These are phyloP conservation scores for Tachystola acroxantha DNA, from an alignment of 2,888 invertebrate species.

Conservation along the genomic window DNA sequence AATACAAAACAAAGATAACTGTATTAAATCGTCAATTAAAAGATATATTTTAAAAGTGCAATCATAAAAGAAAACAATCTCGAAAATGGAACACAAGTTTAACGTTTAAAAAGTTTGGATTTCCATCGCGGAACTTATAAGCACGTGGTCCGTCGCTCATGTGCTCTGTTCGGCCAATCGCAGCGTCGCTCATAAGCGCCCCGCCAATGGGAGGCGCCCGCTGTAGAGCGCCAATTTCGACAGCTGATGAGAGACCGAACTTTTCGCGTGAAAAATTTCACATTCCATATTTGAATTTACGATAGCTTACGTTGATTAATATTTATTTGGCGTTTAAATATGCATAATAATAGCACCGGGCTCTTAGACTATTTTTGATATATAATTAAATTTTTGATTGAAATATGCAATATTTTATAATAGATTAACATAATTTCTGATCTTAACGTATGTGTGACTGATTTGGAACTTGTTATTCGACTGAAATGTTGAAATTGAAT, in stretches of 20 bases:
- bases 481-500: no score
- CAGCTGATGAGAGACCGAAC: conserved; percentile 64
- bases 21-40: no score
- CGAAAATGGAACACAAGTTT: conserved; percentile 3
- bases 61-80: not conserved
- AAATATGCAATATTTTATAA: no score
- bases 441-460: no score
- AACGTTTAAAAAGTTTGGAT: conserved; percentile 50
- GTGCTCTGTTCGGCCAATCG: conserved; percentile 63
- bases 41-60: not conserved
- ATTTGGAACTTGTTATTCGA: no score
- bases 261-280: conserved; percentile 22
- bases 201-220: conserved; percentile 49
- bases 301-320: no score
- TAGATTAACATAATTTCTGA: no score
- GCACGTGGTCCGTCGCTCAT: conserved; percentile 73
- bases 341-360: no score
- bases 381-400: no score
- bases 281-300: conserved; percentile 7
- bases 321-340: conserved; percentile 1
- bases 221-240: conserved; percentile 59
- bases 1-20: no score
- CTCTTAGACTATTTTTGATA: no score
- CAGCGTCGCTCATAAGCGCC: conserved; percentile 58
- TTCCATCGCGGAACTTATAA: conserved; percentile 62